phyloP scores from a whole-genome alignment of 2,113 vertebrate species.

The Amphiprion percula region DNA sequence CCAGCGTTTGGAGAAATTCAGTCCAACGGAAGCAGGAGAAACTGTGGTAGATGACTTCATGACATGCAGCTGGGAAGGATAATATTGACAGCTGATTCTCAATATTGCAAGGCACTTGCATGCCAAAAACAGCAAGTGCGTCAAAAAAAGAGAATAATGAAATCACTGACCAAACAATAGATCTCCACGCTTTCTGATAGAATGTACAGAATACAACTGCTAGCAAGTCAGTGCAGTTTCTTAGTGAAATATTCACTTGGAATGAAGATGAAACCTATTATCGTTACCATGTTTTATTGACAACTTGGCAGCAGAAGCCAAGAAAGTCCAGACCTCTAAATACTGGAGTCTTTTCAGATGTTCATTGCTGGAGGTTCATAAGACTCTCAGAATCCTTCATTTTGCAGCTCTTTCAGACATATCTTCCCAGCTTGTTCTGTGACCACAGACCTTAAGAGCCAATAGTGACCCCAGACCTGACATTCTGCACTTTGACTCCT shows the following conservation, averaged over 20 bases:
- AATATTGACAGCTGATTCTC: constrained; percentile 11
- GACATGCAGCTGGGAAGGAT: constrained; percentile 45
- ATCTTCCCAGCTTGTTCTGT: constrained; percentile 66
- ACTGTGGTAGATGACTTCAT: constrained; percentile 41
- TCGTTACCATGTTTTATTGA: neutral
- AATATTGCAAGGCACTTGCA: neutral
- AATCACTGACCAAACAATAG: neutral
- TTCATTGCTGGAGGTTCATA: constrained; percentile 22
- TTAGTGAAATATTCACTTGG: constrained; percentile 4
- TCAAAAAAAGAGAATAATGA: constrained; percentile 1
- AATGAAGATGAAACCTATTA: neutral
- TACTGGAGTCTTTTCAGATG: constrained; percentile 13
- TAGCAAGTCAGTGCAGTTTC: neutral
- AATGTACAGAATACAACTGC: neutral
- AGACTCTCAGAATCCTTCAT: constrained; percentile 19
- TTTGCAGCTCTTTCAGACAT: constrained; percentile 46
- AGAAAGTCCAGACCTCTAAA: constrained; percentile 5
- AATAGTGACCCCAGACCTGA: constrained; percentile 46
- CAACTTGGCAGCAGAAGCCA: neutral
- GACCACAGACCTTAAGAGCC: constrained; percentile 48
- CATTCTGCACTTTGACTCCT: constrained; percentile 62
- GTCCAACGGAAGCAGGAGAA: constrained; percentile 52
- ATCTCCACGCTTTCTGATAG: neutral
- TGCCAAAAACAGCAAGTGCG: constrained; percentile 17
- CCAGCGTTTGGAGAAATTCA: constrained; percentile 8